phyloP scores from a whole-genome alignment of 2,113 vertebrate species.

The Tympanuchus pallidicinctus region DNA sequence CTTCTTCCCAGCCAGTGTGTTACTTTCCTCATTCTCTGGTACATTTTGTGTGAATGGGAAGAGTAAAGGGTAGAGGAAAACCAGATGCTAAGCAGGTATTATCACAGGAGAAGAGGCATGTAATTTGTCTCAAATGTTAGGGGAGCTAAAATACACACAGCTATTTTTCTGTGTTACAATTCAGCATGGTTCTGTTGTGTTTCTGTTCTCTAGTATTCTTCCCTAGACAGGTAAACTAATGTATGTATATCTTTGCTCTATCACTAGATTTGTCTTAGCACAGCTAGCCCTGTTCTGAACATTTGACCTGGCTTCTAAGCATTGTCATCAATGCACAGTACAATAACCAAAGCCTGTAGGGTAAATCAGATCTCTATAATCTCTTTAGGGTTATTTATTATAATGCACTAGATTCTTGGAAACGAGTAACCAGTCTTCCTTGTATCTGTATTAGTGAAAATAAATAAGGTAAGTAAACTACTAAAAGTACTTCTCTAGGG shows the following conservation, averaged over 20 bases:
- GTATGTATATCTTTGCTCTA: not conserved
- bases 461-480: not conserved
- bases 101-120: not conserved
- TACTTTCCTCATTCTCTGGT: not conserved
- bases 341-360: not conserved
- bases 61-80: not conserved
- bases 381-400: not conserved
- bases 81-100: not conserved
- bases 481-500: not conserved
- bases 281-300: not conserved
- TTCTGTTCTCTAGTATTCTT: not conserved
- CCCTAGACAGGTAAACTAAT: not conserved
- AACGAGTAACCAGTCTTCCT: not conserved
- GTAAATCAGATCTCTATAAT: not conserved
- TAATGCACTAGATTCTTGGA: not conserved
- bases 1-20: not conserved
- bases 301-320: not conserved
- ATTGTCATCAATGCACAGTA: not conserved
- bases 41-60: not conserved
- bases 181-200: not conserved
- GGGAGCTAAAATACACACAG: not conserved
- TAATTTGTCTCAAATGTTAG: not conserved
- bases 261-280: not conserved
- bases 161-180: not conserved
- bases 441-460: not conserved